Evolutionary conservation across 2,888 invertebrate genomes (phyloP).

Genomic region (Drosophila testacea): DNA sequence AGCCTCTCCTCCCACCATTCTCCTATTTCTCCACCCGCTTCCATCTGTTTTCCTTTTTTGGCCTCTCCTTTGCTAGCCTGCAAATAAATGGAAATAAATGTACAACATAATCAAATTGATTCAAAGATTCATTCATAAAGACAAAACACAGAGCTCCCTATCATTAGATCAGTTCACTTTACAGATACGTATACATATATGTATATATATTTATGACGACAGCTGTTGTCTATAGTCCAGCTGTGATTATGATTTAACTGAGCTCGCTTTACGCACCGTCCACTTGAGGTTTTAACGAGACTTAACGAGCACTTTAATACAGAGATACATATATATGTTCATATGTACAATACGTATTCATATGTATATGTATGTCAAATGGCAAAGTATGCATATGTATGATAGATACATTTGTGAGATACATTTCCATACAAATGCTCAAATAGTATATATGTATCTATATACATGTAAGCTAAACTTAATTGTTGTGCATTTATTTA

Average conservation of each 20-base stretch:
- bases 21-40: conserved; percentile 2
- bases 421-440: neutral
- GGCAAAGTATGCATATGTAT: conserved; percentile 16
- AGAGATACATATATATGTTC: neutral
- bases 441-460: conserved; percentile 7
- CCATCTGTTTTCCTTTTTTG: conserved; percentile 20
- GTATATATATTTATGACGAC: neutral
- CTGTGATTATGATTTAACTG: conserved; percentile 6
- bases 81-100: conserved; percentile 8
- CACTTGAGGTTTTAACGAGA: conserved; percentile 43
- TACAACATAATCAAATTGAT: neutral
- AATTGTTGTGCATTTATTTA: neutral
- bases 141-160: conserved; percentile 1
- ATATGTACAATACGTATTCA: conserved; percentile 5
- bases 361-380: conserved; percentile 30
- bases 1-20: conserved; percentile 44
- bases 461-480: neutral
- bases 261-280: conserved; percentile 28
- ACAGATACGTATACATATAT: neutral
- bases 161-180: conserved; percentile 2
- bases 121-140: conserved; percentile 9
- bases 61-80: conserved; percentile 35
- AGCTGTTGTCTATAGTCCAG: conserved; percentile 9
- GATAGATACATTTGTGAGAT: neutral
- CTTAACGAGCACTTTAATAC: conserved; percentile 43